Percentiles rank a stretch among this genome's conserved stretches.
Evolutionary conservation across 2,888 invertebrate species (phyloP).

Genomic region (Amiota minor): DNA sequence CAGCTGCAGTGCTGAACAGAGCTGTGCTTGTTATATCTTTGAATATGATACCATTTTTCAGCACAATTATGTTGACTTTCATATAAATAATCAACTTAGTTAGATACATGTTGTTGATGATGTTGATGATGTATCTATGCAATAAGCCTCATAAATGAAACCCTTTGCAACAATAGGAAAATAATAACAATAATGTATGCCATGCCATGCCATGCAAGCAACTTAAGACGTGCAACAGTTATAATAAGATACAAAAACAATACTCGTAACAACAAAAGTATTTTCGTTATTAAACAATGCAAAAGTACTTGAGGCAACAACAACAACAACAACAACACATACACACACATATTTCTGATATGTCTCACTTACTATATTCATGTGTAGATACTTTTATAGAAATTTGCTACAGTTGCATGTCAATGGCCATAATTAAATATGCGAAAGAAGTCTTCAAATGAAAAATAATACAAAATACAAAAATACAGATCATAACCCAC

Average conservation of each 20-base stretch:
- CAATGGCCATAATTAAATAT: conserved; percentile 67
- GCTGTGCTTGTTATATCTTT: no score
- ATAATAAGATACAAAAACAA: conserved; percentile 49
- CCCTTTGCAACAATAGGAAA: background rate
- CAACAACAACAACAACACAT: background rate
- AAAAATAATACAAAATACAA: conserved; percentile 6
- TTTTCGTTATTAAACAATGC: conserved; percentile 50
- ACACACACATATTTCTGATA: background rate
- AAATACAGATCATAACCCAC: background rate
- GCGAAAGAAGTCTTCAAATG: conserved; percentile 44
- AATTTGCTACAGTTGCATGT: conserved; percentile 63
- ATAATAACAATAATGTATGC: no score
- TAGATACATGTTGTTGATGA: no score
- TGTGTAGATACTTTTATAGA: conserved; percentile 5
- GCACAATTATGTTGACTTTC: no score
- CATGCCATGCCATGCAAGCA: background rate
- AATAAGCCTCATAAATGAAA: background rate
- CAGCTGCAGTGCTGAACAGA: no score
- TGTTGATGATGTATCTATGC: no score
- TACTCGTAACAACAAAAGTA: conserved; percentile 42
- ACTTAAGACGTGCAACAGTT: conserved; percentile 24
- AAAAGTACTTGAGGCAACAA: conserved; percentile 15
- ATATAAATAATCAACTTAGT: no score
- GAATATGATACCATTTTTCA: no score
- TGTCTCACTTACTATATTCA: background rate